A percentile compares a stretch with the other conserved stretches of the same genome.
Evolutionary conservation across 2,888 invertebrate species (phyloP).

Genomic region (Aplocera efformata): DNA sequence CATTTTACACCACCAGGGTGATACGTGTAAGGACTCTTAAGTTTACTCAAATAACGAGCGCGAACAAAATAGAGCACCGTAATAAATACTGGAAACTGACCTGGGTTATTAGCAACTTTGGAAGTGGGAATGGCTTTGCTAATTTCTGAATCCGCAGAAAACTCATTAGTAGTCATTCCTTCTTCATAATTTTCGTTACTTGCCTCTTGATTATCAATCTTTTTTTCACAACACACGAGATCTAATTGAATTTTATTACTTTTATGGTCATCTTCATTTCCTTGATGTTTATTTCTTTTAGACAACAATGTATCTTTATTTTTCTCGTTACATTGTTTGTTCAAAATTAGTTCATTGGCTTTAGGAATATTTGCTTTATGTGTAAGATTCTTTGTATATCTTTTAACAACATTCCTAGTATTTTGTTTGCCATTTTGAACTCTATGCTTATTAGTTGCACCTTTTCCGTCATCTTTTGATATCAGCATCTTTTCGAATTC

Average conservation of each 20-base stretch:
- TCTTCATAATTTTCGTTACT: slow-evolving; percentile 1
- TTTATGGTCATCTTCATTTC: neutral
- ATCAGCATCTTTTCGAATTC: slow-evolving; percentile 32
- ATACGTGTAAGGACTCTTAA: no score
- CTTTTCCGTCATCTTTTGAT: slow-evolving; percentile 25
- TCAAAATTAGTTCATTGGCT: slow-evolving; percentile 7
- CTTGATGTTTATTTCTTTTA: slow-evolving; percentile 3
- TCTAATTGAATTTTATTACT: neutral
- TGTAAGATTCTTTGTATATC: slow-evolving; percentile 9
- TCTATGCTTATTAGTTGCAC: slow-evolving; percentile 21
- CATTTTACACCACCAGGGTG: no score
- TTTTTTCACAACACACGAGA: neutral
- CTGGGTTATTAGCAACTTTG: neutral
- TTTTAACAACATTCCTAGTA: slow-evolving; percentile 19
- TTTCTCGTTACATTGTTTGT: slow-evolving; percentile 11
- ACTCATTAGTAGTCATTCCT: slow-evolving; percentile 9
- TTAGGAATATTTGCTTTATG: slow-evolving; percentile 16
- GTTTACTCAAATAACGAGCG: no score
- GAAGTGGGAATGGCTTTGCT: slow-evolving; percentile 25
- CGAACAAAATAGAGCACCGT: no score
- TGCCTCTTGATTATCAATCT: neutral
- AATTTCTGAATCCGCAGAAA: slow-evolving; percentile 28
- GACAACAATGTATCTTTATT: slow-evolving; percentile 3
- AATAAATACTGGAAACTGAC: no score
- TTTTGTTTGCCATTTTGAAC: slow-evolving; percentile 15